Evolutionary conservation across 2,113 vertebrate species (phyloP), one percentile per base, ranked within the genome.

Genomic region (Albula goreensis): DNA sequence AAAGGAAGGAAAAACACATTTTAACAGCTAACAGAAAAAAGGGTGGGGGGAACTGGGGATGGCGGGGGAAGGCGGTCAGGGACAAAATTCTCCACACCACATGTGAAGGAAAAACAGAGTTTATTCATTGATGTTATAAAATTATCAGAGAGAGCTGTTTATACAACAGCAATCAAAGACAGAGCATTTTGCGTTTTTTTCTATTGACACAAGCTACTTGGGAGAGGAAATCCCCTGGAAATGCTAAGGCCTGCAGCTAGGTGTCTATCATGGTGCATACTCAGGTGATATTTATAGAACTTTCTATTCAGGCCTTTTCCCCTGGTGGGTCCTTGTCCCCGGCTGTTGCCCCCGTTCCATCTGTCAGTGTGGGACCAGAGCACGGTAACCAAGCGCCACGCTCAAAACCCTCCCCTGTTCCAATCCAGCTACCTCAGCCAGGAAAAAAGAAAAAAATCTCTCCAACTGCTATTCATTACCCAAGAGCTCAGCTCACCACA

Each of bases 321-420:
- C 80, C 17, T 51, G 10, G 50, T n/a, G 52, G 13, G 22, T 57
- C 50, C n/a, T 19, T 2, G n/a, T 41, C 11, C 51, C 51, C 52
- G 8, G 19, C 81, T 82, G n/a, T 66, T 50, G 41, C 13, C 83
- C 83, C 83, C n/a, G 49, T 60, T 7, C 83, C 60, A 84, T 25
- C 83, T 50, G 83, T 74, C 60, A 12, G 50, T 17, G 22, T 5
- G 17, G 60, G 60, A 19, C 60, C 7, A 19, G 7, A 66, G 70
- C n/a, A 1, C 70, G n/a, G 63, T 31, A 8, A 9, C 70, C 25
- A 31, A n/a, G 22, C 22, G 8, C n/a, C 4, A 7, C n/a, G 31
- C 22, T 25, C 70, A 31, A 10, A 74, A 31, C 22, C 70, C 22
- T 31, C n/a, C n/a, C 8, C 70, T 9, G 70, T n/a, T 9, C 70